Evolutionary conservation across 64 coral and sea anemone species (phyloP), one percentile per base, ranked within the genome.

Genomic region (Montipora efflorescens): DNA sequence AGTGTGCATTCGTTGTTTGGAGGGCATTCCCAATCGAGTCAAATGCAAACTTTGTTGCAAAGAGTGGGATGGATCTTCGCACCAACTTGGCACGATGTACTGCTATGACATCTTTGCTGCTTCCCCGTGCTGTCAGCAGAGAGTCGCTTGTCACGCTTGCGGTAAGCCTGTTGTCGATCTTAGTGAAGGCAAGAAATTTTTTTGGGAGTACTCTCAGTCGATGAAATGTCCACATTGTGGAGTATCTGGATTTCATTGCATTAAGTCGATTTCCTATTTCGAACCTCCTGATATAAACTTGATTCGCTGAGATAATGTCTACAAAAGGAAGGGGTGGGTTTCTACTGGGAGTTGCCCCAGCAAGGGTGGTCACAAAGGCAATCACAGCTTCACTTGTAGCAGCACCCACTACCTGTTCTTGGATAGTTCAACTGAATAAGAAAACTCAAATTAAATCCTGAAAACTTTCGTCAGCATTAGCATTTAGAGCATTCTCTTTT

Each of bases 81-180:
- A 99, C 74, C 98, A 99, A 12, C 89, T 99, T 2, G 98, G 98
- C 0, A 99, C 98, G 7, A 82, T 99, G 68, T 99, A 99, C 59
- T 94, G 88, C 2, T 99, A 99, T 44, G 98, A 99, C 89, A 99
- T 99, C 69, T 99, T 99, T 78, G 98, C 98, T 10, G 98, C 98
- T 10, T 96, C 98, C 3, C 98, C 98, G 1, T 99, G 98, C 49
- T 99, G 98, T 75, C 91, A 96, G 14, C 92, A 96, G 19, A 81
- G 95, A 19, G 92, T 96, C 4, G 95, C 95, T 75, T 99, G 98
- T 90, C 95, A 96, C 47, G 75, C 91, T 2, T 99, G 98, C 79
- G 84, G 94, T 22, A 99, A 99, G 62, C 98, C 98, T 52, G 98
- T 99, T 14, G 64, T 94, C 8, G 83, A 96, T 73, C 57, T 96